Evolutionary conservation across 1,140 invertebrate species (phyloP), one percentile per base, ranked within the genome.

Genomic region (Melipona quadrifasciata): DNA sequence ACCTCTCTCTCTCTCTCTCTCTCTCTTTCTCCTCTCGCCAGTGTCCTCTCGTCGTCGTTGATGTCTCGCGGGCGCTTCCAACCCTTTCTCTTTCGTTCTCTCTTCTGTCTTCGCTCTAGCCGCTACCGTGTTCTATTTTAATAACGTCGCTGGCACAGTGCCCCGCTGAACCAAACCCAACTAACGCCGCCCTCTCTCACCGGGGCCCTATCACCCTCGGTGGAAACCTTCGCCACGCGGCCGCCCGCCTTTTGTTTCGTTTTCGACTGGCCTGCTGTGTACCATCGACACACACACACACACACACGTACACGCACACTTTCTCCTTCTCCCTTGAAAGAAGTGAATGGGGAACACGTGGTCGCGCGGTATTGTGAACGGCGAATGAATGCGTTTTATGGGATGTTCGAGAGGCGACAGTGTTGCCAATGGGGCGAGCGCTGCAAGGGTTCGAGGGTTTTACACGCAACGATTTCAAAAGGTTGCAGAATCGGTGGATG

Each of bases 131-230:
- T 91, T 92, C 91, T 91, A 92, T 94, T 94, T 91, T 94, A 94
- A 94, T 94, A 94, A 93, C 87, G 14, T 51, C 57, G 34, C 58
- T 94, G 93, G 92, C 92, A 92, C 90, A 89, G 89, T 92, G 93
- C 91, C 91, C 92, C 76, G 89, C 71, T 91, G 89, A 92, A 89
- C 87, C 85, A 47, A 47, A 47, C 39, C 39, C 39, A 47, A 47
- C 39, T 47, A 12, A 70, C 67, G 67, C 21, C 67, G 65, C 19
- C 67, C 24, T 51, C 88, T 57, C 39, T 39, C 39, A 39, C 39
- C 27, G 39, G 84, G 81, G 80, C 82, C 86, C 83, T 80, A 80
- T 87, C 86, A 77, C 89, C 84, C 86, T 82, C 84, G 65, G 75
- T 65, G 64, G 39, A 8, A 78, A 24, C 61, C n/a, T 61, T 55